phyloP scores from a whole-genome alignment of 2,888 invertebrate genomes.

The Leucophenga montana region DNA sequence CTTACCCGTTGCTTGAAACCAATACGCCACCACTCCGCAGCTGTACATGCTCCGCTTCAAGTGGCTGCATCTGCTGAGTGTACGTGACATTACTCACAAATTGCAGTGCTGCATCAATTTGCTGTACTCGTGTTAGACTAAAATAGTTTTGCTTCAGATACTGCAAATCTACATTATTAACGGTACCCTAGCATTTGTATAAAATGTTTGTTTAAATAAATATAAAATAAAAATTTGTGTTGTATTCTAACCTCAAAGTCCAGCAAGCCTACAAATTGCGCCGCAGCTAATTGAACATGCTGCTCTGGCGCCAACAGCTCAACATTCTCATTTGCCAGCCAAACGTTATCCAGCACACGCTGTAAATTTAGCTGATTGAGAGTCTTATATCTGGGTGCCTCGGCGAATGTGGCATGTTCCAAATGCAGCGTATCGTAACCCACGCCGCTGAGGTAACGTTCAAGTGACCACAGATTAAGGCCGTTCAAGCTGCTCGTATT shows the following conservation, averaged over 20 bases:
- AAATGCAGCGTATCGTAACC: conserved; percentile 53
- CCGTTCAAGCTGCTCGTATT: conserved; percentile 59
- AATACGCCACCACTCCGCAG: conserved; percentile 64
- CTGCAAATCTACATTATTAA: conserved; percentile 74
- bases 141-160: conserved; percentile 75
- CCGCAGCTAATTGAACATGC: conserved; percentile 51
- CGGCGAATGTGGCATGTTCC: conserved; percentile 73
- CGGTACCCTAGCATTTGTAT: conserved; percentile 69
- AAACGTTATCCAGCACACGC: conserved; percentile 70
- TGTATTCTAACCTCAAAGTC: conserved; percentile 57
- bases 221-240: background rate
- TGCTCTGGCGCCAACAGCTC: conserved; percentile 38
- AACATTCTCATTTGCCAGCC: conserved; percentile 74
- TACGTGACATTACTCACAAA: conserved; percentile 73
- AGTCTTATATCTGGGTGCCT: conserved; percentile 71
- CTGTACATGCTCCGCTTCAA: conserved; percentile 62
- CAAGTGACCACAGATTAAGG: conserved; percentile 50
- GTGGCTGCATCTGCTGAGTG: conserved; percentile 42
- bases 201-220: background rate
- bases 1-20: conserved; percentile 64
- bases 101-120: conserved; percentile 70
- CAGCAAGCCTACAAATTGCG: conserved; percentile 61
- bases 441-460: conserved; percentile 50
- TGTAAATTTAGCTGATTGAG: conserved; percentile 71
- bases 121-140: conserved; percentile 74